Evolutionary conservation across 64 coral and sea anemone genomes (phyloP), one percentile per base, ranked within the genome.

Genomic region (Stichodactyla mertensii): DNA sequence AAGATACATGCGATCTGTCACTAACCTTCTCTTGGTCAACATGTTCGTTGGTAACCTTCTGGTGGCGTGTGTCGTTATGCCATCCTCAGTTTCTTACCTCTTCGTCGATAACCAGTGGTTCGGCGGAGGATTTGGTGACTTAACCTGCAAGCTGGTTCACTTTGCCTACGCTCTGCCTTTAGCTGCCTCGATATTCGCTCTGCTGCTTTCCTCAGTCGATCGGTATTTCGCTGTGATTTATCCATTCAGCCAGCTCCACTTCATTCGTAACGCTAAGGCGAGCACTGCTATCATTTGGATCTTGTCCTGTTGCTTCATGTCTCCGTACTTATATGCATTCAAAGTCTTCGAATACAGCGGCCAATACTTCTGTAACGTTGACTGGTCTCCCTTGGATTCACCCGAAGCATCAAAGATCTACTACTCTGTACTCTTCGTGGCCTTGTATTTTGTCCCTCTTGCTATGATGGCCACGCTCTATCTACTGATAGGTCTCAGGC

Each of bases 41-140:
- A 95, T 95, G 94, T 92, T 88, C 15, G 90, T 95, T 52, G 94
- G 87, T 0, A 95, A 95, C 71, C 79, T 95, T 20, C 58, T 95
- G 15, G 94, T 95, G 2, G 86, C 94, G 0, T 85, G 77, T 60
- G 88, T 95, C 56, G 86, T 86, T 3, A 95, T 95, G 94, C 94
- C 94, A 6, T 95, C 92, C 86, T 95, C 90, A 3, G 83, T 87
- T 7, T 51, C 87, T 23, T 95, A 92, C 16, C 55, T 95, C 10
- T 95, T 74, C 56, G 77, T 89, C 19, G 19, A 80, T 0, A 82
- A 53, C 16, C 52, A 19, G 2, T 95, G 93, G 93, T 71, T 95
- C 20, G 87, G 89, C 6, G 93, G 93, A 24, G 23, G 6, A 18
- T 27, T 86, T 51, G 93, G 93, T 6, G 89, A 79, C 27, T 85